phyloP scores from a whole-genome alignment of 2,113 vertebrate genomes.

The Limnothrissa miodon region DNA sequence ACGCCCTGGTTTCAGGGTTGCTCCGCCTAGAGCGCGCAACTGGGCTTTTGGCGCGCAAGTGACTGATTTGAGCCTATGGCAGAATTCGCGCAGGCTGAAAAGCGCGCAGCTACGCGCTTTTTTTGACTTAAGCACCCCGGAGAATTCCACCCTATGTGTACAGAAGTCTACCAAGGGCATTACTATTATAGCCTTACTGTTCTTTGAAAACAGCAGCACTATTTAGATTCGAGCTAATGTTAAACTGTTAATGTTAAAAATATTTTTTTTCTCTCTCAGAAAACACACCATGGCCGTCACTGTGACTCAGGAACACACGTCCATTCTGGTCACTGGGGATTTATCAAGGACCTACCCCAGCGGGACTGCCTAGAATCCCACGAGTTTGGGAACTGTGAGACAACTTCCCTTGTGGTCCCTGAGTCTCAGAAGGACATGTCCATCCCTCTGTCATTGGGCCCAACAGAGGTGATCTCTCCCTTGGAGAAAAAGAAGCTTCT shows the following conservation, averaged over 20 bases:
- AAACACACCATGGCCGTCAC: not conserved
- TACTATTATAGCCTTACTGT: not conserved
- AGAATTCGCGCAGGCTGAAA: no score
- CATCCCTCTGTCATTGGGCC: conserved; percentile 52
- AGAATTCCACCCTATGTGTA: no score
- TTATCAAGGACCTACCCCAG: conserved; percentile 48
- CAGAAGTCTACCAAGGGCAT: no score
- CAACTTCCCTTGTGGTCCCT: conserved; percentile 58
- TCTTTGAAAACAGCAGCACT: not conserved
- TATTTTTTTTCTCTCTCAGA: not conserved
- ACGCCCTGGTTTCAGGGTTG: no score
- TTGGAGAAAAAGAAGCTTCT: conserved; percentile 92
- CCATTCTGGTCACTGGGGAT: conserved; percentile 49
- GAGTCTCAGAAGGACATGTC: conserved; percentile 56
- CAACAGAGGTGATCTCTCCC: conserved; percentile 82
- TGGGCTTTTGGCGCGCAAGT: no score
- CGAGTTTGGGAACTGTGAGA: conserved; percentile 42
- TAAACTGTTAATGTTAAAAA: not conserved
- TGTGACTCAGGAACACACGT: not conserved
- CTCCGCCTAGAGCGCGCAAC: no score
- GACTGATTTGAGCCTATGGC: no score
- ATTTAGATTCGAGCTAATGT: not conserved
- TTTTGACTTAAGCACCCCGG: no score
- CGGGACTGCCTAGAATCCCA: conserved; percentile 41
- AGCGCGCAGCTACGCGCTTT: no score